Base-by-base conservation (phyloP, 2,888 invertebrate species). In the Melipona bicolor region DNA sequence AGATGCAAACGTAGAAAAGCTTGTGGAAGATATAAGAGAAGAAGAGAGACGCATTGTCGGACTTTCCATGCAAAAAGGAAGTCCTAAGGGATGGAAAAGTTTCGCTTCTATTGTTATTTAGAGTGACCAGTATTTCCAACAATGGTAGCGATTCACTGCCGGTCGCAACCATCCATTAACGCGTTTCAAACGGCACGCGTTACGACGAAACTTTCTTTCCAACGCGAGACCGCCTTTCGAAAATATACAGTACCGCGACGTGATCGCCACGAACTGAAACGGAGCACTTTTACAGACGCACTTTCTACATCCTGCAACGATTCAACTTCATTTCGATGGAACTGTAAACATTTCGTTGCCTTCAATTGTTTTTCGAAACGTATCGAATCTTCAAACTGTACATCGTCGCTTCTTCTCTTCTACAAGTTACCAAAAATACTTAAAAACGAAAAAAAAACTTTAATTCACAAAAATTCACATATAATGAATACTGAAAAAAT, bases 91-190 rank as follows among this genome's bases (percentile, higher is more conserved):
- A 49, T 24, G 21, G 21, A 32, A 52, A 68, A 72, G 72, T 81
- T 78, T 67, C 78, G 67, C 27, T 59, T 61, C 43, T 17, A 69
- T 80, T 59, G 49, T 70, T 77, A 77, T 80, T 80, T 77, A 65
- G 77, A 72, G 36, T 43, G 70, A 21, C 68, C 36, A 27, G 17
- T 49, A 50, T 77, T 74, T 13, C 36, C 36, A 64, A 56, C 62
- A 43, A 43, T 43, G 43, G 43, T 43, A 43, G 11, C 1, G 43
- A 43, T 43, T 43, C 9, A 1, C 43, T 9, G 9, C 9, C 6
- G 11, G 19, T 81, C 72, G 19, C 67, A 49, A 54, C 59, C 49
- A 21, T 43, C 32, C 59, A 70, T 79, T 75, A 76, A 80, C 72
- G 76, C 67, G 54, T 77, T 69, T 77, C 62, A 81, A 81, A 76